Evolutionary conservation across 2,888 invertebrate genomes (phyloP), one percentile per base, ranked within the genome.

Genomic region (Lasioglossum marginatum): DNA sequence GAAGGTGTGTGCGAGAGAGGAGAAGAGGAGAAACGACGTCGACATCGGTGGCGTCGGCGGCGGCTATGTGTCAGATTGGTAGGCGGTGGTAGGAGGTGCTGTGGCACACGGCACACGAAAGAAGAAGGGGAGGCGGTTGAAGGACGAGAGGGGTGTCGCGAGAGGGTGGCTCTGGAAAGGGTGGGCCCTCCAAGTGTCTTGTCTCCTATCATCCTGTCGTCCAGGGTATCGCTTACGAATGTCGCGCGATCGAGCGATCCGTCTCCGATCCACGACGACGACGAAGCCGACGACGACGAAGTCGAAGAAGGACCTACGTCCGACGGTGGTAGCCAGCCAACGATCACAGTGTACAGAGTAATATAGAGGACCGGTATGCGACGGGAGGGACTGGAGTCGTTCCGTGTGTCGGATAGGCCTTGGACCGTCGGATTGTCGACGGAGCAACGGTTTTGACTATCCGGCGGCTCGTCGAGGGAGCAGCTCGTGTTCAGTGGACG

Each of bases 141-240:
- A 88, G 90, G 87, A 89, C 90, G 89, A 87, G 87, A 82, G 90
- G 89, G 89, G 87, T 76, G 82, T 83, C 27, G 87, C 88, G 88
- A 90, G 63, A 93, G 91, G 93, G 92, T 92, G 90, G 91, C 60
- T 81, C 88, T 85, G 82, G 82, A 87, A 90, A 93, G 92, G 93
- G 92, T 92, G 90, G 91, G 82, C 88, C 91, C 88, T 91, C 91
- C 91, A 93, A 93, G 93, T 92, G 92, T 92, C 93, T 92, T 91
- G 92, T 93, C 93, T 93, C 93, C 92, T 93, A 93, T 93, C 92
- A 92, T 93, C 93, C 92, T 92, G 92, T 93, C 92, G 93, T 93
- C 92, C 92, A 91, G 93, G 90, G 92, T 93, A 93, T 93, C 93
- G 93, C 91, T 93, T 93, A 93, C 93, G 93, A 93, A 93, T 93